These are phyloP conservation scores for Hippotragus niger DNA, from an alignment of 2,113 vertebrate species.

Conservation along the genomic window DNA sequence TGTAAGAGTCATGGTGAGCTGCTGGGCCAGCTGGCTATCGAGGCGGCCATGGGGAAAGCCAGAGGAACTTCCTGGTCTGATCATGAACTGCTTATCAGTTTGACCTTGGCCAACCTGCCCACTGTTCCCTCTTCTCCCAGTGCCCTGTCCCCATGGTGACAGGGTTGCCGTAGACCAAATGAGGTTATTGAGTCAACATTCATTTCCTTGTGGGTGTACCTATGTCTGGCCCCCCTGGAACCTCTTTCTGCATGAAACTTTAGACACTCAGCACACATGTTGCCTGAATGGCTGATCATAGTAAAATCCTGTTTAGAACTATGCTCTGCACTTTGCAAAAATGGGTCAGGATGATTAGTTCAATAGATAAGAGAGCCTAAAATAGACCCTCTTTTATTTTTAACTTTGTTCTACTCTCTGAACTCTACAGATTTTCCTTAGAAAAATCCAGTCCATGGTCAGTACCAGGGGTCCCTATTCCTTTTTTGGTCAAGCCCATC, in stretches of 20 bases:
- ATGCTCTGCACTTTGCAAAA: conserved; percentile 6
- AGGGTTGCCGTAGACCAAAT: conserved; percentile 11
- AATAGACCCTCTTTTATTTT: conserved; percentile 26
- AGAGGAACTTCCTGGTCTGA: neutral
- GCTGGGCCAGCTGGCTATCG: neutral
- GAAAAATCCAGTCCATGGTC: neutral
- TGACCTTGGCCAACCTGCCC: neutral
- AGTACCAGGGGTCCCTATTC: neutral
- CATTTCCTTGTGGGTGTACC: neutral
- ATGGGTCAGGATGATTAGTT: conserved; percentile 2
- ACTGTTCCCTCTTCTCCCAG: neutral
- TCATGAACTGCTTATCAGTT: neutral
- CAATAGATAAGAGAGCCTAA: neutral
- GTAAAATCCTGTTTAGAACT: conserved; percentile 32
- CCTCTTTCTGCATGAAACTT: neutral
- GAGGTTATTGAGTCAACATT: conserved; percentile 38
- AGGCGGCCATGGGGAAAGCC: neutral
- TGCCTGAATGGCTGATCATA: neutral
- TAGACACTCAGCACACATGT: neutral
- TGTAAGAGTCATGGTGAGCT: neutral
- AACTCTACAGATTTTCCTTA: conserved; percentile 42
- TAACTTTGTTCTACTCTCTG: conserved; percentile 24
- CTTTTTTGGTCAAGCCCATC: neutral
- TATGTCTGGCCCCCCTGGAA: neutral
- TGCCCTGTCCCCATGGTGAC: neutral